A percentile compares a stretch with the other conserved stretches of the same genome.
phyloP scores from a whole-genome alignment of 2,113 vertebrate species.

The Syngnathus typhle region DNA sequence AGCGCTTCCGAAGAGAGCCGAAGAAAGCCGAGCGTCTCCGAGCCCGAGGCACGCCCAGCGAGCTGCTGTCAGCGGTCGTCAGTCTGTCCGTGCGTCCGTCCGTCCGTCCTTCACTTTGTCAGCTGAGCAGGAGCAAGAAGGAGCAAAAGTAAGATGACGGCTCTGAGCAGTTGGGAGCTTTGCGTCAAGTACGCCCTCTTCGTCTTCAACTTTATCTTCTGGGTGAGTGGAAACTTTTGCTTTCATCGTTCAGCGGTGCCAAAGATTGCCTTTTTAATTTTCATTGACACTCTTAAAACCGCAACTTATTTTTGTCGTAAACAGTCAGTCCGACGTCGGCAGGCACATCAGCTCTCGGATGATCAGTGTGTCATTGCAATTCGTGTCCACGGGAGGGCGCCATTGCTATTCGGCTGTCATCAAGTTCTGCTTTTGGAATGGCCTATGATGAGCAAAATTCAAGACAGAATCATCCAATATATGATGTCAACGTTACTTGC shows the following conservation, averaged over 20 bases:
- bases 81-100: too few relatives aligned
- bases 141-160: conserved; percentile 34
- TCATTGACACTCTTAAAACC: background rate
- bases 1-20: conserved; percentile 18
- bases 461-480: background rate
- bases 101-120: background rate
- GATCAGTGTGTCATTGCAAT: background rate
- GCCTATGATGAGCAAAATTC: background rate
- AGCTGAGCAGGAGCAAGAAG: background rate
- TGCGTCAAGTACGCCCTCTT: conserved; percentile 86
- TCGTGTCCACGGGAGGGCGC: background rate
- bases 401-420: background rate
- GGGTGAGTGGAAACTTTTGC: conserved; percentile 67
- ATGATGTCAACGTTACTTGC: background rate
- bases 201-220: conserved; percentile 84
- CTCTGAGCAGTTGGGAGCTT: conserved; percentile 78
- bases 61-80: background rate
- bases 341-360: too few relatives aligned
- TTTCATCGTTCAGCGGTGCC: background rate
- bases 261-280: too few relatives aligned
- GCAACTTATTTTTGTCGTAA: too few relatives aligned
- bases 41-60: conserved; percentile 3
- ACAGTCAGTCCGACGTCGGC: too few relatives aligned
- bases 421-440: background rate
- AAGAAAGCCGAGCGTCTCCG: conserved; percentile 14